A percentile compares a stretch with the other conserved stretches of the same genome.
Conservation (phyloP, 2,888 invertebrate genomes). For the Ectropis crepuscularia region DNA sequence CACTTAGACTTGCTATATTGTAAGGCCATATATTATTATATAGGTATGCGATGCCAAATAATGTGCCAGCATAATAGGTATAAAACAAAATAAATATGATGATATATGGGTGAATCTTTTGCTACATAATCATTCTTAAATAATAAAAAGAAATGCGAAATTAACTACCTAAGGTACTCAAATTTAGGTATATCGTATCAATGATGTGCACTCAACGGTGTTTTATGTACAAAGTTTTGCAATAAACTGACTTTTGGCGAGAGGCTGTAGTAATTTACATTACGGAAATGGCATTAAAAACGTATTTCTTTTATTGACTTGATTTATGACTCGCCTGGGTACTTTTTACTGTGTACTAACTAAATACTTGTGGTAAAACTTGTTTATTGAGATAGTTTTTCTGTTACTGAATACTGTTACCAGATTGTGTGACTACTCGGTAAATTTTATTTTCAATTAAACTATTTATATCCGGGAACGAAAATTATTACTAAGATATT, state of each 20-base stretch:
- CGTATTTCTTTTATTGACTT: slow-evolving; percentile 27
- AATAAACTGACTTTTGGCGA: slow-evolving; percentile 44
- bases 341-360: slow-evolving; percentile 1
- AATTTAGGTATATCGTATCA: slow-evolving; percentile 18
- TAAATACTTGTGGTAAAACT: not conserved
- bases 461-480: too few relatives aligned
- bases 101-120: not conserved
- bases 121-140: not conserved
- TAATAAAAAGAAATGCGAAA: not conserved
- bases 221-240: slow-evolving; percentile 46
- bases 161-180: slow-evolving; percentile 16
- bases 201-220: slow-evolving; percentile 49
- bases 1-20: too few relatives aligned
- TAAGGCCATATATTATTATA: too few relatives aligned
- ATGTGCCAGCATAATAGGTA: too few relatives aligned
- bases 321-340: slow-evolving; percentile 2
- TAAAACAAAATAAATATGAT: too few relatives aligned
- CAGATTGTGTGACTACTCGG: too few relatives aligned
- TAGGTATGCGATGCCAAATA: too few relatives aligned
- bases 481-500: too few relatives aligned
- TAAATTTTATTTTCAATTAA: too few relatives aligned
- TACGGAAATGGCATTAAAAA: slow-evolving; percentile 29
- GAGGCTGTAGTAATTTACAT: slow-evolving; percentile 41
- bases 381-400: too few relatives aligned
- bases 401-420: too few relatives aligned